Percentiles rank a stretch among this genome's conserved stretches.
phyloP scores from a whole-genome alignment of 1,140 invertebrate genomes.

The Calliopsis andreniformis region DNA sequence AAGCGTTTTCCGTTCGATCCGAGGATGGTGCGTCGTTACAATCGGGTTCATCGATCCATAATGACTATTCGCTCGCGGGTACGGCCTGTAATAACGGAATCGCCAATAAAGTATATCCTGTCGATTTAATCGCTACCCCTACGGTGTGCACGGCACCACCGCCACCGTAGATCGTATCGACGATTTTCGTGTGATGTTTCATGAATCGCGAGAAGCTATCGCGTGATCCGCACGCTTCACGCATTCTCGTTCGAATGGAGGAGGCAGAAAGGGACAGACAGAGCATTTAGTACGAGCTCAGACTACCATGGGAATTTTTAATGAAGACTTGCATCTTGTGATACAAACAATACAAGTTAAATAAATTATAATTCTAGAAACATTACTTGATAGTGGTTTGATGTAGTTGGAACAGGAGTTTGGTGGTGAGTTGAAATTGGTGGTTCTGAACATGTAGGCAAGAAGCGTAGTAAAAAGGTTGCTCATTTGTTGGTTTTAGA shows the following conservation, averaged over 20 bases:
- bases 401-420: too few species aligned
- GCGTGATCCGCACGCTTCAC: constrained; percentile 27
- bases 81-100: constrained; percentile 43
- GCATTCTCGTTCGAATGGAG: not conserved
- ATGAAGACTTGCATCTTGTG: not conserved
- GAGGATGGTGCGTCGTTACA: constrained; percentile 22
- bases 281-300: constrained; percentile 7
- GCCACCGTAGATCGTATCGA: constrained; percentile 10
- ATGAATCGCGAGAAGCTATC: constrained; percentile 15
- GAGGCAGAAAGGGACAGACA: not conserved
- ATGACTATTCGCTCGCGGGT: constrained; percentile 40
- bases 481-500: too few species aligned
- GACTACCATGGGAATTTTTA: constrained; percentile 14
- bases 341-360: too few species aligned
- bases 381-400: too few species aligned
- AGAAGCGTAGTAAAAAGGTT: too few species aligned
- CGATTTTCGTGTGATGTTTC: constrained; percentile 27
- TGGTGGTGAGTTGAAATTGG: too few species aligned
- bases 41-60: constrained; percentile 59
- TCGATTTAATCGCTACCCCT: constrained; percentile 42
- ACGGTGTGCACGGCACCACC: not conserved
- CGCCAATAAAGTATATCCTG: constrained; percentile 47
- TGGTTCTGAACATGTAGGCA: too few species aligned
- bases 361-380: too few species aligned
- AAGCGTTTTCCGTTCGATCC: constrained; percentile 21